Evolutionary conservation across 2,888 invertebrate genomes (phyloP).

Genomic region (Agonopterix arenella): DNA sequence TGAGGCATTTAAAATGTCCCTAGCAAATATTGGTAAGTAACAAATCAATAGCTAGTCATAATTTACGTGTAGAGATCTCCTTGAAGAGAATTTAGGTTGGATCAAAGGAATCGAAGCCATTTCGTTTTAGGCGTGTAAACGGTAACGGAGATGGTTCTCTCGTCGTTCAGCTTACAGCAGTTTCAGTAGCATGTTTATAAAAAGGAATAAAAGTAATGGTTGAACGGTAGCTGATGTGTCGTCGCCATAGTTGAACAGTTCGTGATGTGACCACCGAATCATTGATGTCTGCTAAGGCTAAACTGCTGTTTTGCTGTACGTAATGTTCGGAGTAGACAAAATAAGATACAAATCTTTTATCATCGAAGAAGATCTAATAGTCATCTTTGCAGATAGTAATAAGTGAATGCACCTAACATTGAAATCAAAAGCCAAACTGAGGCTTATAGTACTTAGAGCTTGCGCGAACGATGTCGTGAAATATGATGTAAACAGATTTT

Average conservation of each 20-base stretch:
- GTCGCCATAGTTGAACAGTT: constrained; percentile 66
- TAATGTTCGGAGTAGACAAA: constrained; percentile 33
- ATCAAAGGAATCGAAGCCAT: constrained; percentile 69
- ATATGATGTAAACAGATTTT: too few species aligned
- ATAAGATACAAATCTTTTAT: neutral
- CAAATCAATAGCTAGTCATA: constrained; percentile 23
- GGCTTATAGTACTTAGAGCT: too few species aligned
- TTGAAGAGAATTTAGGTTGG: constrained; percentile 62
- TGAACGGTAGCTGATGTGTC: constrained; percentile 34
- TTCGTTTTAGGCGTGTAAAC: constrained; percentile 53
- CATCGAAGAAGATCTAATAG: too few species aligned
- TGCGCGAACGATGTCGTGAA: too few species aligned
- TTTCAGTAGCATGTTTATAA: constrained; percentile 17
- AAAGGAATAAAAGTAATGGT: constrained; percentile 27
- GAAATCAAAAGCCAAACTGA: too few species aligned
- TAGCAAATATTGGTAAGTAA: constrained; percentile 65
- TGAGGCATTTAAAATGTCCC: constrained; percentile 66
- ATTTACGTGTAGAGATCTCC: constrained; percentile 26
- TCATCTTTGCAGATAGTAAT: too few species aligned
- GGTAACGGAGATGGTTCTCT: constrained; percentile 35
- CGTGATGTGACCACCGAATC: constrained; percentile 51
- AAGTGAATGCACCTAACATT: too few species aligned
- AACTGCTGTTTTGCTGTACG: constrained; percentile 43
- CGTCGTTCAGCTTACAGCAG: constrained; percentile 19
- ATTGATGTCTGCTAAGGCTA: constrained; percentile 34